Base-by-base conservation (phyloP, 2,888 invertebrate genomes). In the Acronicta psi region DNA sequence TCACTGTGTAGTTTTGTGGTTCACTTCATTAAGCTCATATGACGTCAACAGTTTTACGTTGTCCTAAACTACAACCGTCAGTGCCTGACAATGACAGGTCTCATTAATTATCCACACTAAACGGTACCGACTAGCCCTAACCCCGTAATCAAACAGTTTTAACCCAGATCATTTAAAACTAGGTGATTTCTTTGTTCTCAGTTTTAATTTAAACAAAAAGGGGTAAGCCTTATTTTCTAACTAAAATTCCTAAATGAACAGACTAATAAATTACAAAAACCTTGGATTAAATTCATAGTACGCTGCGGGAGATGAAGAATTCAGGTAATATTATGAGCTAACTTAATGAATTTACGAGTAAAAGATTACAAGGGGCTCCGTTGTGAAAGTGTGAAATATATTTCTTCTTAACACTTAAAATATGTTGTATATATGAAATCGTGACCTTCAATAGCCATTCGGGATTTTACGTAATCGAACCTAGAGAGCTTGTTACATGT, bases 341-440 rank as follows among this genome's bases (percentile, higher is more conserved):
- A 66, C 73, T 67, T 79, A 82, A 83, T 80, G 79, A 83, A 82
- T 83, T 83, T 83, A 83, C 63, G 82, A 71, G 73, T 67, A 67
- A 60, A 66, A 80, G 75, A 81, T 82, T 80, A 80, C 60, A 60
- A 59, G 59, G 63, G 73, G 77, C 76, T 71, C 69, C 69, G 69
- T 60, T 43, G 58, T 59, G 63, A 60, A 70, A 63, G 68, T 59
- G 54, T 66, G 45, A 68, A 73, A 73, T 66, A 70, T 69, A 65
- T 49, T 73, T 55, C 59, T 55, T 59, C 45, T 55, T 59, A 59
- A 55, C 50, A 54, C 46, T 47, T 17, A 52, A 57, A 57, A 13
- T 40, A 45, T 50, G 37, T 58, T 29, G 43, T 14, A 54, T 18
- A 55, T 51, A 54, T 41, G 47, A 46, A 59, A 63, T 52, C 57